phyloP scores from a whole-genome alignment of 2,797 vertebrate genomes.

The Limnodromus scolopaceus region DNA sequence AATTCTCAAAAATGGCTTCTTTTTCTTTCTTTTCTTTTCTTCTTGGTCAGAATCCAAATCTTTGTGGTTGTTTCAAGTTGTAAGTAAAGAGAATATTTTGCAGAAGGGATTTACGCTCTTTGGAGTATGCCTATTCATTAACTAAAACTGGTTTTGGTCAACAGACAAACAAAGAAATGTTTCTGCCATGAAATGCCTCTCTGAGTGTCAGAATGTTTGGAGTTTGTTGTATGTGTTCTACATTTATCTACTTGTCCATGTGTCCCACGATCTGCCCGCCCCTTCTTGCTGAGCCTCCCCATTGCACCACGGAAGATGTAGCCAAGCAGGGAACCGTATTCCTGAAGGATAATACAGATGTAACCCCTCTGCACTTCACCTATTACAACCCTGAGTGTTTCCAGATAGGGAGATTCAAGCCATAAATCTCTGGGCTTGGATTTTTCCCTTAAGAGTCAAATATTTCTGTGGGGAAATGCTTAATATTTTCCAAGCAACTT shows the following conservation, averaged over 20 bases:
- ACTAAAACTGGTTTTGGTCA: background rate
- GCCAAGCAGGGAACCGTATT: background rate
- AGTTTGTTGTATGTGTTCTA: background rate
- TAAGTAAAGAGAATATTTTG: background rate
- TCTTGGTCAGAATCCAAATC: background rate
- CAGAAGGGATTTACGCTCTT: background rate
- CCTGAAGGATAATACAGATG: background rate
- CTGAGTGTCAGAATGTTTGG: background rate
- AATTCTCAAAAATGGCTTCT: background rate
- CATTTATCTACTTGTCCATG: background rate
- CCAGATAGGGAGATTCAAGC: background rate
- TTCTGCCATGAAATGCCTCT: background rate
- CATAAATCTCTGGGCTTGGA: conserved; percentile 7
- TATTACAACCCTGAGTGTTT: conserved; percentile 3
- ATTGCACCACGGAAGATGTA: background rate
- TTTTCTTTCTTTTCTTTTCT: background rate
- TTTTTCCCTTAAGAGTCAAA: background rate
- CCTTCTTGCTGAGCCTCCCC: background rate
- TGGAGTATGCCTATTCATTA: background rate
- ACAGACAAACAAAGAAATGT: background rate
- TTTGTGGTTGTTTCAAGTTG: background rate
- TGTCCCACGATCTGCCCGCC: background rate
- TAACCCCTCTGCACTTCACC: background rate
- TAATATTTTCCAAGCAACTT: background rate
- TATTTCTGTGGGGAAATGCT: conserved; percentile 6